Evolutionary conservation across 1,140 invertebrate genomes (phyloP).

Genomic region (Drosophila bifasciata): DNA sequence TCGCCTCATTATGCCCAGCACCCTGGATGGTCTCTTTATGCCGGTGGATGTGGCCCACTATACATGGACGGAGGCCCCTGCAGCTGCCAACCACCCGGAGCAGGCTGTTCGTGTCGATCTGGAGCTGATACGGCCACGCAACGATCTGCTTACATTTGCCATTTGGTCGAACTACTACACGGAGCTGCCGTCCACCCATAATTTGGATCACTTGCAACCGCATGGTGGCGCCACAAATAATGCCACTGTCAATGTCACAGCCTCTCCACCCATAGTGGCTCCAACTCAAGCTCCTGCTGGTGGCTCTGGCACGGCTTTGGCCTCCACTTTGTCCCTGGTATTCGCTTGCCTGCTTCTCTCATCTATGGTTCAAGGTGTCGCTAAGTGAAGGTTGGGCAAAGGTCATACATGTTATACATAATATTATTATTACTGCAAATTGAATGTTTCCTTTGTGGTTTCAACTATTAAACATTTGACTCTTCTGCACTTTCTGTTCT

Average conservation of each 20-base stretch:
- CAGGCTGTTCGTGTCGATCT: constrained; percentile 17
- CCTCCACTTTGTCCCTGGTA: not conserved
- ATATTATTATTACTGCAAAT: no score
- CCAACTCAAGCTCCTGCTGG: not conserved
- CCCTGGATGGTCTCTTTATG: constrained; percentile 57
- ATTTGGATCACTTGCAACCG: constrained; percentile 60
- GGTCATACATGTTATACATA: no score
- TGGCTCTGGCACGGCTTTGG: not conserved
- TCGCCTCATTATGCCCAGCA: constrained; percentile 79
- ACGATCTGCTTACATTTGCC: constrained; percentile 72
- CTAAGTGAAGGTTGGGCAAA: no score
- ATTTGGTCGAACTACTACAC: constrained; percentile 78
- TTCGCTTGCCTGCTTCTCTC: not conserved
- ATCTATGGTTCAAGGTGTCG: no score
- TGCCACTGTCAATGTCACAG: not conserved
- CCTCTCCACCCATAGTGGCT: not conserved
- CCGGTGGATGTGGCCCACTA: constrained; percentile 60
- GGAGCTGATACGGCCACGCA: constrained; percentile 35
- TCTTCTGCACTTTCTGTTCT: no score
- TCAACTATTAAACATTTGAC: no score
- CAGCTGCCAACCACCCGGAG: constrained; percentile 1
- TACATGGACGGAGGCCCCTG: constrained; percentile 44
- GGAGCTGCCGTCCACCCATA: constrained; percentile 45
- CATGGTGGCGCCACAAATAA: not conserved
- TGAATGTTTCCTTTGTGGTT: no score